Evolutionary conservation across 2,888 invertebrate species (phyloP), one percentile per base, ranked within the genome.

Genomic region (Parnassius smintheus): DNA sequence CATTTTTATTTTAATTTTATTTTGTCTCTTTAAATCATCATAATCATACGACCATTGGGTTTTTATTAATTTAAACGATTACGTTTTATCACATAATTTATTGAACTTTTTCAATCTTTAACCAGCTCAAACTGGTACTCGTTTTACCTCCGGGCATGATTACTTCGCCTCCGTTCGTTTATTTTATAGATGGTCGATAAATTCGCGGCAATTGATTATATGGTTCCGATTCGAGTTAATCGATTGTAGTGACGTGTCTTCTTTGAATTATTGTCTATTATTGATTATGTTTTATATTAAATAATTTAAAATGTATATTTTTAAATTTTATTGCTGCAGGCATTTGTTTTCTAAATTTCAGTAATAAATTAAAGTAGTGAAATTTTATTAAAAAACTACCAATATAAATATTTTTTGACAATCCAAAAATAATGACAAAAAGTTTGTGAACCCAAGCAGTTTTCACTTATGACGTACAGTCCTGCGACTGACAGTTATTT

Each of bases 131-230:
- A 54, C 44, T 45, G 25, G 49, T 54, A 50, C 55, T 41, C 8
- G 35, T 41, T 41, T 49, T 13, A 55, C 59, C 59, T 55, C 45
- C 56, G 55, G 63, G 63, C 59, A 51, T 18, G 41, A 52, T 59
- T 63, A 55, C 44, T 18, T 56, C 58, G 63, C 63, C 63, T 56
- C 50, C 56, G 59, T 57, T 52, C 45, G 52, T 59, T 62, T 58
- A 62, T 50, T 59, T 56, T 63, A 63, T 59, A 51, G 46, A 56
- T 44, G 22, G 56, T 55, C 59, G 50, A 63, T 63, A 63, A 63
- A 63, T 63, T 63, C 56, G 59, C 63, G 56, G 59, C 59, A 59
- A 63, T 59, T 59, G 63, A 59, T 63, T 59, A 56, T 49, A 52
- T 22, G 55, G 48, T 56, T 49, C 45, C 55, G 45, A 63, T 55